Evolutionary conservation across 2,113 vertebrate species (phyloP).

Genomic region (Phodopus roborovskii): DNA sequence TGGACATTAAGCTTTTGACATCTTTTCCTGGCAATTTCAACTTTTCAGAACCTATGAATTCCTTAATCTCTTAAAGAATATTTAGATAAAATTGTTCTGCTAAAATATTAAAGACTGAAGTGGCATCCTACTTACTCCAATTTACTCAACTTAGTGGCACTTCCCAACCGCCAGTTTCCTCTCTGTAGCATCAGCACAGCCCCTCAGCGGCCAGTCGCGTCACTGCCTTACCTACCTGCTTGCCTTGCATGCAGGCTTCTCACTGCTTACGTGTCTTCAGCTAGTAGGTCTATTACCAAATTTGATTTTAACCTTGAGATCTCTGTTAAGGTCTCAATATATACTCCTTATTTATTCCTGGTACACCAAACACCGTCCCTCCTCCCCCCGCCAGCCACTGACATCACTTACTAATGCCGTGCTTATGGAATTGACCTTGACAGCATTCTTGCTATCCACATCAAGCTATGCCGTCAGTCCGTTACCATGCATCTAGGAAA

Average conservation of each 20-base stretch:
- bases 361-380: background rate
- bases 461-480: background rate
- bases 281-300: background rate
- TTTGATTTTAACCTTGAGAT: background rate
- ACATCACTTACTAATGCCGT: background rate
- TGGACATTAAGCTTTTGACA: background rate
- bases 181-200: background rate
- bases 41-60: background rate
- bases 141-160: background rate
- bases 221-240: background rate
- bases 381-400: background rate
- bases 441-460: background rate
- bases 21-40: background rate
- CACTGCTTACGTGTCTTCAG: background rate
- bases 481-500: background rate
- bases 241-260: background rate
- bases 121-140: background rate
- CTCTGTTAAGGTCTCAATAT: background rate
- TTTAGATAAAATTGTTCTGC: background rate
- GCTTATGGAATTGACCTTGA: background rate
- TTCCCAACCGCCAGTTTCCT: background rate
- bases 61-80: background rate
- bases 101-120: background rate
- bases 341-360: background rate
- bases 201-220: accelerated